Percentiles rank a stretch among this genome's conserved stretches.
phyloP scores from a whole-genome alignment of 2,797 vertebrate species.

The Lutjanus argentimaculatus region DNA sequence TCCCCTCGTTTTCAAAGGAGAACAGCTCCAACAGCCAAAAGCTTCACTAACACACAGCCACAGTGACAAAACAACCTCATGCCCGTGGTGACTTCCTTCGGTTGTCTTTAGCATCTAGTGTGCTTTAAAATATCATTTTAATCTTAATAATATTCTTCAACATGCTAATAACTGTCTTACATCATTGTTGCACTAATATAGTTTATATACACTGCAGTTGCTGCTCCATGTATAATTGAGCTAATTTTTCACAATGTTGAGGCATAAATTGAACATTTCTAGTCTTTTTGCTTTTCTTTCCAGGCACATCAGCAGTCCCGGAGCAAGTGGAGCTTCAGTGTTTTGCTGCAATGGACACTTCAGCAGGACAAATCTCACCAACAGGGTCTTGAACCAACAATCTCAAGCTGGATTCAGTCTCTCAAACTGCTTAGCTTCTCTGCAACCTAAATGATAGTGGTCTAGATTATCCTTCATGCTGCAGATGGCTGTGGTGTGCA shows the following conservation, averaged over 20 bases:
- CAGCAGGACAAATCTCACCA: not conserved
- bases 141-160: constrained; percentile 37
- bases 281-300: constrained; percentile 20
- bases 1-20: constrained; percentile 77
- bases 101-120: constrained; percentile 23
- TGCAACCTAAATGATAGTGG: not conserved
- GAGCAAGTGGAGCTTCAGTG: constrained; percentile 16
- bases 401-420: not conserved
- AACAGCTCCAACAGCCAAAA: constrained; percentile 62
- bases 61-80: constrained; percentile 54
- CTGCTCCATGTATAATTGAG: constrained; percentile 24
- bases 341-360: constrained; percentile 43
- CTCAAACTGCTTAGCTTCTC: not conserved
- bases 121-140: constrained; percentile 45
- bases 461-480: not conserved
- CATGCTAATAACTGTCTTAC: constrained; percentile 56
- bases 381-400: not conserved
- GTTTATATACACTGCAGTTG: constrained; percentile 9
- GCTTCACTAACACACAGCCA: constrained; percentile 52
- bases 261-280: constrained; percentile 1
- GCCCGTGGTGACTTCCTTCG: constrained; percentile 55
- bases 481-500: not conserved
- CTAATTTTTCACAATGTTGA: not conserved
- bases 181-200: constrained; percentile 41
- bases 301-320: constrained; percentile 5